Evolutionary conservation across 1,140 invertebrate species (phyloP).

Genomic region (Drosophila setifemur): DNA sequence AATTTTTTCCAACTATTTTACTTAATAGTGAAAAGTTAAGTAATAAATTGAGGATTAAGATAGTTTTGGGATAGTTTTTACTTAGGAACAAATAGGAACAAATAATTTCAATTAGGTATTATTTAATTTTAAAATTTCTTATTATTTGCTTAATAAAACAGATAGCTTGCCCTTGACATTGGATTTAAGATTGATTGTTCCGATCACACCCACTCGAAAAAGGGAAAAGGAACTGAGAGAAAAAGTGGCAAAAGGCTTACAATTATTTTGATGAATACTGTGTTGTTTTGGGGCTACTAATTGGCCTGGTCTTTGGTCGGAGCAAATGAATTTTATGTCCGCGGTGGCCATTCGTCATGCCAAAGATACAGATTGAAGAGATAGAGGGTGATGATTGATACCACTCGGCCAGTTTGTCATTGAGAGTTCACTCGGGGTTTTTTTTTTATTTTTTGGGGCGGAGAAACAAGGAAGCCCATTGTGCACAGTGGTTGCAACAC

Average conservation of each 20-base stretch:
- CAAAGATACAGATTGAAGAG: background rate
- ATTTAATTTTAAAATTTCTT: too few relatives aligned
- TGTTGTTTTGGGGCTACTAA: slow-evolving; percentile 49
- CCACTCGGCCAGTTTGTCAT: slow-evolving; percentile 10
- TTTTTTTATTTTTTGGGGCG: background rate
- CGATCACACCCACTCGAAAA: background rate
- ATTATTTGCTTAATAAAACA: too few relatives aligned
- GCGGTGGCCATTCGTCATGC: slow-evolving; percentile 34
- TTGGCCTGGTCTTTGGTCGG: slow-evolving; percentile 38
- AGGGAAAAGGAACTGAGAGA: background rate
- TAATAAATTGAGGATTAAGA: too few relatives aligned
- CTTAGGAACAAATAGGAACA: background rate
- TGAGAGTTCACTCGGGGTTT: slow-evolving; percentile 19
- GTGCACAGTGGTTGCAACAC: slow-evolving; percentile 6
- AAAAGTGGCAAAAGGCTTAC: background rate
- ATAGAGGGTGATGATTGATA: slow-evolving; percentile 27
- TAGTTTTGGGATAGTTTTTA: too few relatives aligned
- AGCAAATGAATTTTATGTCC: background rate
- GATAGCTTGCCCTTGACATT: background rate
- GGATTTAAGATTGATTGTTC: background rate
- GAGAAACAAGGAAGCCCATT: slow-evolving; percentile 42
- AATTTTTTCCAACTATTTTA: too few relatives aligned
- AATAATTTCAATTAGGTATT: background rate
- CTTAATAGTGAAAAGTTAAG: too few relatives aligned
- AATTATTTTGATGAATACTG: background rate